Conservation (phyloP, 2,113 vertebrate genomes). For the Scomber colias region DNA sequence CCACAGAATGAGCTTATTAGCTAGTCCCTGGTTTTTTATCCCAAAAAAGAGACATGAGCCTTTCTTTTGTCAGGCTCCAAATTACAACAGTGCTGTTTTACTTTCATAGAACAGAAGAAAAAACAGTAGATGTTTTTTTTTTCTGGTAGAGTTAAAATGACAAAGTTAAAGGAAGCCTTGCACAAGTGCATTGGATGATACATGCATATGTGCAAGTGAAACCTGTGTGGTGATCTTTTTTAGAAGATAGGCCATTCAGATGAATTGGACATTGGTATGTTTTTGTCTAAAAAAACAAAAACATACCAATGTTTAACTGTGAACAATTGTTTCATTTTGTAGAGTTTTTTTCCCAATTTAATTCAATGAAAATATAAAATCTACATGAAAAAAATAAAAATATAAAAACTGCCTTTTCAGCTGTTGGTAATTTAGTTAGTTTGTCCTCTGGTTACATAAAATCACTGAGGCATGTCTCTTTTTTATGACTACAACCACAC, state of each 20-base stretch:
- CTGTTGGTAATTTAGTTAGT: background rate
- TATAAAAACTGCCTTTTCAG: background rate
- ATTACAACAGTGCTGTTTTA: constrained; percentile 20
- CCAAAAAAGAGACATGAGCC: constrained; percentile 30
- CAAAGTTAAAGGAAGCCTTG: constrained; percentile 10
- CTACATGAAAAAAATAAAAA: too few relatives aligned
- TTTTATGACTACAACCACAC: too few relatives aligned
- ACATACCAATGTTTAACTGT: background rate
- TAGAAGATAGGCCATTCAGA: background rate
- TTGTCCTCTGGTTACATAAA: background rate
- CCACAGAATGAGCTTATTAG: constrained; percentile 66
- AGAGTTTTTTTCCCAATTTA: background rate
- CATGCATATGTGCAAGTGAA: background rate
- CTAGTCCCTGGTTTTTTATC: constrained; percentile 48
- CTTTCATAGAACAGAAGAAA: constrained; percentile 11
- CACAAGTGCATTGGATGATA: background rate
- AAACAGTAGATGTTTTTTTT: constrained; percentile 16
- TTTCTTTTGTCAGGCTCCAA: constrained; percentile 49
- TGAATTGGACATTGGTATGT: background rate
- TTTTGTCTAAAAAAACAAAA: background rate
- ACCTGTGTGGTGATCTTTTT: background rate
- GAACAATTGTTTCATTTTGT: background rate
- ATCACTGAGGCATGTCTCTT: too few relatives aligned
- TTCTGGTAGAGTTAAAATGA: background rate
- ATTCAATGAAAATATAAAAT: background rate